Conservation (phyloP, 2,888 invertebrate genomes). For the Arenicola marina region DNA sequence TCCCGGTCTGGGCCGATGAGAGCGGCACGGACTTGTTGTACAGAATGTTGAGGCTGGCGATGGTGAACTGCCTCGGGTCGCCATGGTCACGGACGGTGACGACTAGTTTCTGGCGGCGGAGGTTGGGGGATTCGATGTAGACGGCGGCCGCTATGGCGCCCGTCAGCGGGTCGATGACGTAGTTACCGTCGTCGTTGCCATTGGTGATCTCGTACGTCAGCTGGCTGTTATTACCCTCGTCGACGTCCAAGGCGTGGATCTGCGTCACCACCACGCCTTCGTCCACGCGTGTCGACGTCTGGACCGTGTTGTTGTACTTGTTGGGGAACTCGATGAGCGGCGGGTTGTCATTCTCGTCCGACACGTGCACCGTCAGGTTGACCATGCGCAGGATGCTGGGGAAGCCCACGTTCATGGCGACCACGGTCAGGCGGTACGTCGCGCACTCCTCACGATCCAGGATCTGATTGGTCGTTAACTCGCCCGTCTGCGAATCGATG, state of each 20-base stretch:
- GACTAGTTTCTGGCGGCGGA: conserved; percentile 13
- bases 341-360: conserved; percentile 51
- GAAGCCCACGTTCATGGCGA: conserved; percentile 77
- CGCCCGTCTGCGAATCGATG: conserved; percentile 80
- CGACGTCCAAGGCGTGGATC: conserved; percentile 42
- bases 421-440: conserved; percentile 76
- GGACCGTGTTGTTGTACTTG: conserved; percentile 38
- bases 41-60: conserved; percentile 8
- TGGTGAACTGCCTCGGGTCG: not conserved
- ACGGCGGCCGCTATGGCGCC: conserved; percentile 58
- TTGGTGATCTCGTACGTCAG: conserved; percentile 37
- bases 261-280: conserved; percentile 40
- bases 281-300: conserved; percentile 31
- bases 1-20: conserved; percentile 4
- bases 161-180: conserved; percentile 58
- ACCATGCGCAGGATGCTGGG: conserved; percentile 14
- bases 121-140: conserved; percentile 24
- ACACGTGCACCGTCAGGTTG: conserved; percentile 40
- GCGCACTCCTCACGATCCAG: conserved; percentile 80
- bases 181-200: conserved; percentile 61
- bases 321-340: conserved; percentile 48
- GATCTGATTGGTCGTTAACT: conserved; percentile 76
- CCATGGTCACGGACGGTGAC: conserved; percentile 18
- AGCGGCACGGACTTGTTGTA: conserved; percentile 13
- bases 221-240: conserved; percentile 43